Conservation (phyloP, 2,888 invertebrate species). For the Amphimallon solstitiale region DNA sequence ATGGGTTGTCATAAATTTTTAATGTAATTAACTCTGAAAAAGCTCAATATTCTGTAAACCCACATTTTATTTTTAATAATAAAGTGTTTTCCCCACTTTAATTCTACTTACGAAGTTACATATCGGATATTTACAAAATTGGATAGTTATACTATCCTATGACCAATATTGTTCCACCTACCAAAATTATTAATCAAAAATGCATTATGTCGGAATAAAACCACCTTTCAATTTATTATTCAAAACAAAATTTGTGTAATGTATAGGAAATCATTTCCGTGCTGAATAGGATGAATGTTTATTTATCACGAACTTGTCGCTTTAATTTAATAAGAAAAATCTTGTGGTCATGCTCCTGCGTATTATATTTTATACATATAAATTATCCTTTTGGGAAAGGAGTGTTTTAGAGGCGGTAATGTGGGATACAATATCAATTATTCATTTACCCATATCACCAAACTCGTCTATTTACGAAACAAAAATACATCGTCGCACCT, state of each 20-base stretch:
- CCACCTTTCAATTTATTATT: too few species aligned
- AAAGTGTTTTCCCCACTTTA: too few species aligned
- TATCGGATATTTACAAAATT: too few species aligned
- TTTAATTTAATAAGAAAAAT: constrained; percentile 28
- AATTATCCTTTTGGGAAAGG: constrained; percentile 24
- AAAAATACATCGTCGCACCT: constrained; percentile 12
- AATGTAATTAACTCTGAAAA: too few species aligned
- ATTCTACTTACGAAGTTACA: too few species aligned
- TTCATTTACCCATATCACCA: constrained; percentile 14
- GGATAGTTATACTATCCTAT: too few species aligned
- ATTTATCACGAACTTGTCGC: constrained; percentile 25
- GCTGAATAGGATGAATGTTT: constrained; percentile 1
- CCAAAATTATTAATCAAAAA: too few species aligned
- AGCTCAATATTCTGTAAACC: too few species aligned
- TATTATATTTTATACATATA: constrained; percentile 27
- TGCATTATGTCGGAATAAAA: too few species aligned
- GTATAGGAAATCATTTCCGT: constrained; percentile 30
- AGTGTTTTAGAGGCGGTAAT: constrained; percentile 28
- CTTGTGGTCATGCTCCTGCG: constrained; percentile 11
- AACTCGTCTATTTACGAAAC: background rate
- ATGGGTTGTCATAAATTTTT: too few species aligned
- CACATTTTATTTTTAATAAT: too few species aligned
- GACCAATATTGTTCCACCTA: too few species aligned
- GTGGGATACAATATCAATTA: constrained; percentile 21
- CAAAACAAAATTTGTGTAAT: background rate